Base-by-base conservation (phyloP, 2,113 vertebrate genomes). In the Nannospalax galili region DNA sequence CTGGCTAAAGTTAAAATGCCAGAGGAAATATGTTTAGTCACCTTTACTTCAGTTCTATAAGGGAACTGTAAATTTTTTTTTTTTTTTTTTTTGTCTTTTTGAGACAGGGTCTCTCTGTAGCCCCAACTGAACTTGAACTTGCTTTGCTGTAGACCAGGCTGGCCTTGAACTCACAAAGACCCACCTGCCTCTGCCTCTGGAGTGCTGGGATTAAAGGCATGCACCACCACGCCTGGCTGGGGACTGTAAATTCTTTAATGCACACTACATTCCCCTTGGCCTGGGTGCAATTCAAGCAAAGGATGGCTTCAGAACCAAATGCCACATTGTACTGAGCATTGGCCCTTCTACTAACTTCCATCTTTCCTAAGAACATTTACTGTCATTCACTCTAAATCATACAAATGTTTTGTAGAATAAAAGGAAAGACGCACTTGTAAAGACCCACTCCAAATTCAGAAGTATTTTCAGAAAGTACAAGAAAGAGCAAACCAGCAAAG, bases 391-490 rank as follows among this genome's bases (percentile, higher is more conserved):
- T 84, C 58, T 87, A 94, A 97, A 92, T 85, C 56, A 96, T 81
- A 92, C 77, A 92, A 91, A 20, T 69, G 60, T 96, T 93, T 90
- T 86, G 80, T 1, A 30, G 92, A 90, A 93, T 85, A 30, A 79
- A 96, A 90, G 79, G 78, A 70, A 10, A 69, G 30, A n/a, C 2
- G 3, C 82, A 92, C 88, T 91, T 88, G 87, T 78, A 95, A 94
- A 98, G 97, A 95, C 95, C 92, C 95, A 95, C 93, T 97, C 84
- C 96, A 97, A 98, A 98, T 92, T 90, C 96, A 96, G 93, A 95
- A 93, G 58, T 93, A 72, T 89, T 67, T 91, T 97, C 92, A 93
- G 90, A 96, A 88, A 37, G 20, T 17, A n/a, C 22, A 52, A 20
- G 73, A 15, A 17, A 70, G 45, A n/a, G 40, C 22, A 67, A 8